Conservation (phyloP, 2,113 vertebrate species). For the Myotis davidii region DNA sequence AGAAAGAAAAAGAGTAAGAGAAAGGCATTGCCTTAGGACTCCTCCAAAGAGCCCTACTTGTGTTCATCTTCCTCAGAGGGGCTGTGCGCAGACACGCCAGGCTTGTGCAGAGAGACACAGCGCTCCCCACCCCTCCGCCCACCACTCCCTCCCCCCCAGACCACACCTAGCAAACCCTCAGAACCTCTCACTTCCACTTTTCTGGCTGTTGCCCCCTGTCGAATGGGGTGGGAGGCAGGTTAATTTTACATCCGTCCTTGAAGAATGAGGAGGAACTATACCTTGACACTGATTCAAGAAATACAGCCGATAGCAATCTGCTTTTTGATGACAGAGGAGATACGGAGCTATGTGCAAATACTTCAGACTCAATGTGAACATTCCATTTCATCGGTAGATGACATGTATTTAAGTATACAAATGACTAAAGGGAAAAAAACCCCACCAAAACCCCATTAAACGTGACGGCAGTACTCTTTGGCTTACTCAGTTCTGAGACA, state of each 20-base stretch:
- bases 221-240: neutral
- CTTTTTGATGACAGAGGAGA: neutral
- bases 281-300: neutral
- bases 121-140: too few species aligned
- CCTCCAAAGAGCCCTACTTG: neutral
- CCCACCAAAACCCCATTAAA: too few species aligned
- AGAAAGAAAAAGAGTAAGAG: neutral
- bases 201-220: neutral
- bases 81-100: too few species aligned
- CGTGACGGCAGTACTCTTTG: neutral
- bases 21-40: neutral
- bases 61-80: neutral
- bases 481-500: neutral
- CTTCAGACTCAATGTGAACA: neutral
- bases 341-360: neutral
- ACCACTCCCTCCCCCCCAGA: neutral
- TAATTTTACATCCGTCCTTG: neutral
- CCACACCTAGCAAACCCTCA: neutral
- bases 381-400: neutral
- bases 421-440: neutral
- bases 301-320: neutral
- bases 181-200: neutral
- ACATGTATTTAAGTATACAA: neutral
- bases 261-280: neutral
- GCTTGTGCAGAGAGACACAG: neutral